Base-by-base conservation (phyloP, 2,888 invertebrate genomes). In the Cordilura impudica region DNA sequence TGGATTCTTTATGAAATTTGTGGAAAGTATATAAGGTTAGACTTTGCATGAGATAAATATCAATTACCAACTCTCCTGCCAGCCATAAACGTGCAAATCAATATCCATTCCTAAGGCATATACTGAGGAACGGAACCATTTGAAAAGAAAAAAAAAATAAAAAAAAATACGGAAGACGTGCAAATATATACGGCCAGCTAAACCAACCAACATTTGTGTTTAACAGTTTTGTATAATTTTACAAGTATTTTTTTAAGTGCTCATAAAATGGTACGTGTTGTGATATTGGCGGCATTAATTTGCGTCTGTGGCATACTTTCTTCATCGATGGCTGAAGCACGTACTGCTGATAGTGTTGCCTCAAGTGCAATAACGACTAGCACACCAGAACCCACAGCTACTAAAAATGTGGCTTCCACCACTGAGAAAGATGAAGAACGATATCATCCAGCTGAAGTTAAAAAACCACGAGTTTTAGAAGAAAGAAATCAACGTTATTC, bases 11-110 rank as follows among this genome's bases (percentile, higher is more conserved):
- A 56, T 47, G 12, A 16, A 7, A 54, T 43, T 65, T 56, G 19
- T 45, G 43, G 75, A 49, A 35, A 63, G 82, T 87, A 86, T 87
- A 86, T 84, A 87, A 86, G 83, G 78, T 66, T 71, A 35, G 65
- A 54, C 66, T 26, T 23, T 56, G 12, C 56, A 72, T 45, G 35
- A 71, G 60, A 66, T 75, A 74, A 77, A 74, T 79, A 85, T 85
- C 86, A 85, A 85, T 85, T 84, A 84, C 77, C 58, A 61, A 83
- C 81, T 67, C 65, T 56, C 47, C 29, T 66, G 73, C 77, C 60
- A 78, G 78, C 49, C 78, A 71, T 66, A 58, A 82, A 81, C 80
- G 82, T 81, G 66, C 80, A 51, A 56, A 43, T 53, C 43, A 63
- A 71, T 70, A 70, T 39, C 14, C 71, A 74, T 69, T 74, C 65